Evolutionary conservation across 2,888 invertebrate genomes (phyloP), one percentile per base, ranked within the genome.

Genomic region (Eupelmus urozonus): DNA sequence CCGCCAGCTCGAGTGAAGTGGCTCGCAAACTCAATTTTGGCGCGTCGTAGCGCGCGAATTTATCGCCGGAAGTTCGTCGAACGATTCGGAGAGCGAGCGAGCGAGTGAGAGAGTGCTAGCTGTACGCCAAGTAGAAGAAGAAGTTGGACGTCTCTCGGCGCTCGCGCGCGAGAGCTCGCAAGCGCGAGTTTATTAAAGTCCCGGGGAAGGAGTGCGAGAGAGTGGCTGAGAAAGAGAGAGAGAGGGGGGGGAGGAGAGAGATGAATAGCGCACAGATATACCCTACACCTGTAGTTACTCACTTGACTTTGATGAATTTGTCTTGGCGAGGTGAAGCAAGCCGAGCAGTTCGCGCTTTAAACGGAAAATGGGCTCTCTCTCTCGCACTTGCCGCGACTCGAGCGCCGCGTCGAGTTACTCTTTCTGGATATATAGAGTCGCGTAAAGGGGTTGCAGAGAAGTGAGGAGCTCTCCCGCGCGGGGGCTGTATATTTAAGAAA

Each of bases 261-360:
- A 27, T 27, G 60, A 74, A 60, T 60, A 23, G 53, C 16, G 16
- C 16, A 45, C 16, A 2, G 9, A 45, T 16, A 16, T 45, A 45
- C 45, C 20, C 42, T 23, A 34, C 16, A 45, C 42, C 42, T 45
- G 63, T 65, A 53, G 25, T 27, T 53, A 13, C 51, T 51, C 25
- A 27, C 59, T 67, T 79, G 83, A 83, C 83, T 84, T 84, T 83
- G 83, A 84, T 84, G 83, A 85, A 85, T 85, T 84, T 82, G 81
- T 76, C 81, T 81, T 81, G 72, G 66, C 60, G 25, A 81, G 78
- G 81, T 66, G 76, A 34, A 18, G 20, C 5, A 57, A 63, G 49
- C 49, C 51, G 69, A 25, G 49, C 55, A 34, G 62, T 62, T 53
- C n/a, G 45, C 59, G 73, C 76, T 75, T 70, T 78, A 74, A 73